phyloP scores from a whole-genome alignment of 1,140 invertebrate species.

The Euwallacea similis region DNA sequence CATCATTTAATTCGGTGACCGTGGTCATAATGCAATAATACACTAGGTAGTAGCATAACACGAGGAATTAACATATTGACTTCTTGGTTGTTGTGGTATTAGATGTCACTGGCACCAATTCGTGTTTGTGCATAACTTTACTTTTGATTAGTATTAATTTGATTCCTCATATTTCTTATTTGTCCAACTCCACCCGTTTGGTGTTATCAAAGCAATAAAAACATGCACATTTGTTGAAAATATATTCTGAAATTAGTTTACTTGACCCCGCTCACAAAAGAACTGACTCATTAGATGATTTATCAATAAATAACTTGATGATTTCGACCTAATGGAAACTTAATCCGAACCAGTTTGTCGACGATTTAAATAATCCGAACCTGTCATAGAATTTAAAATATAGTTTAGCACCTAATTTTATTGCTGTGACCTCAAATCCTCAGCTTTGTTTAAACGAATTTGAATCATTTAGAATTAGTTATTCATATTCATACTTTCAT shows the following conservation, averaged over 20 bases:
- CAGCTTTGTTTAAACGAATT: conserved; percentile 5
- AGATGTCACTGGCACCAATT: conserved; percentile 21
- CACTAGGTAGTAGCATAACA: not conserved
- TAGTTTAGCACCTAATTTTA: conserved; percentile 11
- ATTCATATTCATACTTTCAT: conserved; percentile 14
- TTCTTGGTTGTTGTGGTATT: conserved; percentile 10
- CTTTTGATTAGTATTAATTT: conserved; percentile 8
- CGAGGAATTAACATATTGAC: not conserved
- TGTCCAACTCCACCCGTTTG: no score
- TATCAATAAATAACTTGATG: no score
- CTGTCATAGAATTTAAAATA: conserved; percentile 11
- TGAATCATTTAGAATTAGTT: conserved; percentile 6
- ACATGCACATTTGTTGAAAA: no score
- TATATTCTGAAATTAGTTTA: no score
- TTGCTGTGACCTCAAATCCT: conserved; percentile 10
- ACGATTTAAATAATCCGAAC: conserved; percentile 1
- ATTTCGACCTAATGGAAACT: no score
- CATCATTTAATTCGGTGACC: conserved; percentile 19
- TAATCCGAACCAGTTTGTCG: conserved; percentile 1
- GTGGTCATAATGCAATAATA: not conserved
- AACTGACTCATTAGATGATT: no score
- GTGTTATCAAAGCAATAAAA: no score
- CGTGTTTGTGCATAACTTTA: conserved; percentile 13
- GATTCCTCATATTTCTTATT: no score
- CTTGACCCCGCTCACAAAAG: no score